phyloP scores from a whole-genome alignment of 2,888 invertebrate genomes.

The Drosophila hamatofila region DNA sequence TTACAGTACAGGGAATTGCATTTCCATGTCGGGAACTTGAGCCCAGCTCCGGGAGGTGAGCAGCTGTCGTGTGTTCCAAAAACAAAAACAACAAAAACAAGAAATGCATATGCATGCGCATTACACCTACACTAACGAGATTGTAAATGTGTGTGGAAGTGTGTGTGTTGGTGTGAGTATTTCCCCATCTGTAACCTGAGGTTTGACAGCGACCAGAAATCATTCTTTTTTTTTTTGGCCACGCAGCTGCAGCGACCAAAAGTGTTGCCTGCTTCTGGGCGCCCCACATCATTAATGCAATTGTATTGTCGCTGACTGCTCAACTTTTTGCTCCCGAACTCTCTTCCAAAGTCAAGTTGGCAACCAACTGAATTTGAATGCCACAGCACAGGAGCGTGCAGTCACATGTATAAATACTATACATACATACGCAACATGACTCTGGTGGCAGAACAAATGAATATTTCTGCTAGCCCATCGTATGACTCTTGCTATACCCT shows the following conservation, averaged over 20 bases:
- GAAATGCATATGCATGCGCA: constrained; percentile 49
- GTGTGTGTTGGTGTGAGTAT: background rate
- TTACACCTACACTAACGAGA: constrained; percentile 7
- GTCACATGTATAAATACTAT: background rate
- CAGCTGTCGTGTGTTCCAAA: constrained; percentile 30
- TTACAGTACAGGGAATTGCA: constrained; percentile 26
- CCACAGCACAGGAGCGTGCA: constrained; percentile 21
- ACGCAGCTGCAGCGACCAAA: constrained; percentile 39
- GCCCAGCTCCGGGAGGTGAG: constrained; percentile 25
- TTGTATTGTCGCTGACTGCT: constrained; percentile 50
- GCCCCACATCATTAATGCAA: constrained; percentile 71
- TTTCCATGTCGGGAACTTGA: constrained; percentile 37
- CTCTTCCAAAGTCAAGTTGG: constrained; percentile 49
- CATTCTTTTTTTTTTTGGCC: constrained; percentile 13
- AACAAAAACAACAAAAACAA: constrained; percentile 9
- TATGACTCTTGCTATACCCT: background rate
- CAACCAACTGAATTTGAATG: constrained; percentile 53
- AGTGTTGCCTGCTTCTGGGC: constrained; percentile 54
- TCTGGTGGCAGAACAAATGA: constrained; percentile 12
- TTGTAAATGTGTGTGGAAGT: background rate
- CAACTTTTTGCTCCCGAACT: constrained; percentile 42
- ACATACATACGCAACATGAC: constrained; percentile 4
- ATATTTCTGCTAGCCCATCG: background rate
- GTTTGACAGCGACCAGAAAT: constrained; percentile 17
- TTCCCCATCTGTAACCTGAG: constrained; percentile 9